Evolutionary conservation across 2,888 invertebrate species (phyloP), one percentile per base, ranked within the genome.

Genomic region (Scaptomyza polygonia): DNA sequence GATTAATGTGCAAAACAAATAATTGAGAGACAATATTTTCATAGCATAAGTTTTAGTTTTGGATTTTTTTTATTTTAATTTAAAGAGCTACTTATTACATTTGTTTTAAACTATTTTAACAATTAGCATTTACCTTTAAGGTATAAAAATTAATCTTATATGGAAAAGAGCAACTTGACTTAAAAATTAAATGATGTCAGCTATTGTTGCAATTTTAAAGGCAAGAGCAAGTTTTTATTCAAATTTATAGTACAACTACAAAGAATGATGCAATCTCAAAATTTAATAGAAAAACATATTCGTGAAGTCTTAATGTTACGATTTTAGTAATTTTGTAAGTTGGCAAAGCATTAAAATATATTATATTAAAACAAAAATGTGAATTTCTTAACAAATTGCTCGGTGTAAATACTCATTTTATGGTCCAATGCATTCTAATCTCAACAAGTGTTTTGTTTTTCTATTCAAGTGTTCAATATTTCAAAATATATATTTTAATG

Each of bases 111-210:
- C n/a, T n/a, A n/a, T n/a, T n/a, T n/a, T n/a, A n/a, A n/a, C n/a
- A n/a, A n/a, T n/a, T n/a, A n/a, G 21, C 21, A 21, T 21, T 21
- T 4, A 21, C 21, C 21, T 21, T 21, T 21, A 21, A 4, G 1
- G 0, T 5, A 36, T 6, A 2, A 2, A 36, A n/a, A 5, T 5
- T 4, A 36, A 11, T 18, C 11, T 40, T 40, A 2, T 11, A 48
- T 30, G 6, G 16, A 11, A 34, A n/a, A 32, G 5, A 18, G 18
- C 12, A 18, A 12, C 7, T 4, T 12, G n/a, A 11, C 5, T 6
- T 44, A 11, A 44, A 9, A 9, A 8, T 29, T 16, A 16, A 45
- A 45, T 30, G 45, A 16, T 34, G 34, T 48, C 32, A 48, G 32
- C 8, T 39, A 3, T 8, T 18, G 9, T 1, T 3, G 11, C 8